Conservation (phyloP, 2,113 vertebrate genomes). For the Zosterops hypoxanthus region DNA sequence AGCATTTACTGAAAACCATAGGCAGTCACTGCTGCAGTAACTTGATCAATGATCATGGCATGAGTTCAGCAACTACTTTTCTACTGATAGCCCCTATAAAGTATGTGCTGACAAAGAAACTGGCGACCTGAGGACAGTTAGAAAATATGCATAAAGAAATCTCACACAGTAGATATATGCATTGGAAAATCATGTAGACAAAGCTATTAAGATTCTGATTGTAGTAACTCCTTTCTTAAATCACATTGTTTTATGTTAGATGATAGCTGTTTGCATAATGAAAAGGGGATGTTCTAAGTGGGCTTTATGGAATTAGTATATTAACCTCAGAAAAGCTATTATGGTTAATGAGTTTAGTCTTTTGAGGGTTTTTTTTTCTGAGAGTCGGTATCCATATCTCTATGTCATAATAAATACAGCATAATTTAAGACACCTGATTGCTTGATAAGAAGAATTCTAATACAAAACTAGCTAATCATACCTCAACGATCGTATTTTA, state of each 20-base stretch:
- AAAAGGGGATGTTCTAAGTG: neutral
- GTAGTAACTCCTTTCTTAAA: neutral
- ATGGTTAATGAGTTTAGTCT: conserved; percentile 3
- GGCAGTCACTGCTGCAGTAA: neutral
- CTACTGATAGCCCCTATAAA: neutral
- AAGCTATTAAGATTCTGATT: conserved; percentile 1
- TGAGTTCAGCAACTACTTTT: neutral
- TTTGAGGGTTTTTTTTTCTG: neutral
- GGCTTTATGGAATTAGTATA: conserved; percentile 15
- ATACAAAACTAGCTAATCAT: neutral
- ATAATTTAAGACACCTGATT: neutral
- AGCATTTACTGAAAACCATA: neutral
- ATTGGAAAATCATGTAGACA: neutral
- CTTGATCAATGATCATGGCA: neutral
- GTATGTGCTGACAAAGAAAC: neutral
- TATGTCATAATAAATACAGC: neutral
- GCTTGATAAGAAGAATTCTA: neutral
- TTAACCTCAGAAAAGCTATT: conserved; percentile 25
- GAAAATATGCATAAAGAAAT: neutral
- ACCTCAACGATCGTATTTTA: neutral
- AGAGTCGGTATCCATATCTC: neutral
- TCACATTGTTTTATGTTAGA: neutral
- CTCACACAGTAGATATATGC: neutral
- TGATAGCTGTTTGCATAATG: conserved; percentile 8
- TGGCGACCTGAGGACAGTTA: neutral